Conservation (phyloP, 2,113 vertebrate genomes). For the Pterophyllum scalare region DNA sequence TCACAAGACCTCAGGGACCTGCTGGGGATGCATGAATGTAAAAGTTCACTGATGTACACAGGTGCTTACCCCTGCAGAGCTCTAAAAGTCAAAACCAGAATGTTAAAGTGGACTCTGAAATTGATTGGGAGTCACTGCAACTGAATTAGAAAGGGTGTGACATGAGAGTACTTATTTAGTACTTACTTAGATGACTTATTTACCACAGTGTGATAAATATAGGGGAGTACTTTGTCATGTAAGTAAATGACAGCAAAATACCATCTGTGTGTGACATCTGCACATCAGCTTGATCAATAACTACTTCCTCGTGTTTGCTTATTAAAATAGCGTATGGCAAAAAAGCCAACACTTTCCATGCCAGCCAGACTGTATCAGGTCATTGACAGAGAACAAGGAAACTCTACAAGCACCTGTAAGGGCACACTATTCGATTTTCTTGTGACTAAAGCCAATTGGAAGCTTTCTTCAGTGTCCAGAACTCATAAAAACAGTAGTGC, state of each 20-base stretch:
- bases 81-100: neutral
- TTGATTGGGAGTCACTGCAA: neutral
- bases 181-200: neutral
- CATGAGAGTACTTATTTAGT: neutral
- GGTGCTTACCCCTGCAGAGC: neutral
- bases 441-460: neutral
- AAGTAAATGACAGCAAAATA: neutral
- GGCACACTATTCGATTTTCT: neutral
- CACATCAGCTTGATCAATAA: neutral
- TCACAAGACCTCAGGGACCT: neutral
- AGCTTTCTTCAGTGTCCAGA: neutral
- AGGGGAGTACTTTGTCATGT: neutral
- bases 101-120: neutral
- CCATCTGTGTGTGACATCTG: neutral
- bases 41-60: neutral
- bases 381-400: neutral
- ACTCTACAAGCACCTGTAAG: neutral
- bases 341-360: neutral
- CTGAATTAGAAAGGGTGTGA: neutral
- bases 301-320: neutral
- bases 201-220: neutral
- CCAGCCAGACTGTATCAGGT: neutral
- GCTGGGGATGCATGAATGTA: neutral
- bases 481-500: neutral
- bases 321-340: neutral